Conservation (phyloP, 2,888 invertebrate species). For the Spisula subtruncata region DNA sequence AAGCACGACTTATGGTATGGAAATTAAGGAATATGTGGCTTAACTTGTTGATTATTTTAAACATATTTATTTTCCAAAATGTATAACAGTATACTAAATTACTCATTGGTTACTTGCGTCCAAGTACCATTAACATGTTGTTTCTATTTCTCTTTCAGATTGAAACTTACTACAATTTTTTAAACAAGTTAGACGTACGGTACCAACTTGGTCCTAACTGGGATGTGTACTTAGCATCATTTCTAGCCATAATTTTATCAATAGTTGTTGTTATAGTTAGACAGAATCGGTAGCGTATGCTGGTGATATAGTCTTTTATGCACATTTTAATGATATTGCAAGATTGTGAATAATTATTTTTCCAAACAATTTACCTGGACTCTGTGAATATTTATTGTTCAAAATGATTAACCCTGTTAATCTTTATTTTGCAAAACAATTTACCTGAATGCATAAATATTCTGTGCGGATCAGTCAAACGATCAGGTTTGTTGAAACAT, state of each 20-base stretch:
- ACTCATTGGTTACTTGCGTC: background rate
- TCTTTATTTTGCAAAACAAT: background rate
- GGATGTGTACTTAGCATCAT: conserved; percentile 97
- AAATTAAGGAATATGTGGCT: too few relatives aligned
- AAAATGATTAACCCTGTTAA: background rate
- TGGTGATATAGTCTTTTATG: background rate
- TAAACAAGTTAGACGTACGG: conserved; percentile 80
- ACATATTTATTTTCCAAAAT: too few relatives aligned
- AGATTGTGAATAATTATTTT: background rate
- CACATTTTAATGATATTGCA: background rate
- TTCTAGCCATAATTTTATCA: conserved; percentile 94
- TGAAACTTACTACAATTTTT: conserved; percentile 77
- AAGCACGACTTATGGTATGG: too few relatives aligned
- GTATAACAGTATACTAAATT: too few relatives aligned
- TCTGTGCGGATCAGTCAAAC: too few relatives aligned
- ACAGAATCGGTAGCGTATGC: conserved; percentile 63
- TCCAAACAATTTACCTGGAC: background rate
- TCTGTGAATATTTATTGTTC: background rate
- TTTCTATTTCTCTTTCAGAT: conserved; percentile 77
- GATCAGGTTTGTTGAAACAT: too few relatives aligned
- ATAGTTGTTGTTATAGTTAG: conserved; percentile 91
- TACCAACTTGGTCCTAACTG: conserved; percentile 92
- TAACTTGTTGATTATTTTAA: too few relatives aligned
- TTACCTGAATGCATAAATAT: background rate
- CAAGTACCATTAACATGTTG: background rate